Evolutionary conservation across 2,113 vertebrate genomes (phyloP).

Genomic region (Propithecus coquereli): DNA sequence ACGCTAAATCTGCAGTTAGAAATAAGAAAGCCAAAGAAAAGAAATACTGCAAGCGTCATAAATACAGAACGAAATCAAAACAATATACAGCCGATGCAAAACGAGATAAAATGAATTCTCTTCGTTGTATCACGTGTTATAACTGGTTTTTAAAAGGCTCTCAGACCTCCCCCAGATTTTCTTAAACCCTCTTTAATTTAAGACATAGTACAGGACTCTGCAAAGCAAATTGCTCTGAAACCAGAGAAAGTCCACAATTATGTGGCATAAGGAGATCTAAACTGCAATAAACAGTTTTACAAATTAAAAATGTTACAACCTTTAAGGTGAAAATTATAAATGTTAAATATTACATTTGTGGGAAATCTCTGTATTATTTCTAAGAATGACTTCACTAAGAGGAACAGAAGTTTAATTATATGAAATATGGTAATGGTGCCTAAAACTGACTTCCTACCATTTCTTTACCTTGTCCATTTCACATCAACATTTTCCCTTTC

Average conservation of each 20-base stretch:
- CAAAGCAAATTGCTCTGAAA: background rate
- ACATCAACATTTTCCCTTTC: background rate
- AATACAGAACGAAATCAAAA: background rate
- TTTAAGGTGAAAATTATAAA: background rate
- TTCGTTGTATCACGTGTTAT: background rate
- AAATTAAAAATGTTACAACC: background rate
- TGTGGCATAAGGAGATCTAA: background rate
- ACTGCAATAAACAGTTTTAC: background rate
- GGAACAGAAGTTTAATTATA: background rate
- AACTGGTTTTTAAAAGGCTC: background rate
- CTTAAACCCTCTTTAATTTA: background rate
- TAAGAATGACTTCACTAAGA: background rate
- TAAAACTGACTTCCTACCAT: background rate
- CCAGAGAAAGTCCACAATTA: background rate
- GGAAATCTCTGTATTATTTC: background rate
- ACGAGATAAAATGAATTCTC: background rate
- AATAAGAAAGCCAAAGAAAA: slow-evolving; percentile 38
- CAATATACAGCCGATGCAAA: background rate
- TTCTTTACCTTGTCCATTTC: background rate
- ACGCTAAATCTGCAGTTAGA: slow-evolving; percentile 40
- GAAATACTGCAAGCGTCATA: background rate
- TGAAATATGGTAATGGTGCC: background rate
- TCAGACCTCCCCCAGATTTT: background rate
- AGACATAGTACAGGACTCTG: background rate
- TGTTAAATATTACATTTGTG: background rate